Evolutionary conservation across 2,888 invertebrate species (phyloP), one percentile per base, ranked within the genome.

Genomic region (Rhogogaster chlorosoma): DNA sequence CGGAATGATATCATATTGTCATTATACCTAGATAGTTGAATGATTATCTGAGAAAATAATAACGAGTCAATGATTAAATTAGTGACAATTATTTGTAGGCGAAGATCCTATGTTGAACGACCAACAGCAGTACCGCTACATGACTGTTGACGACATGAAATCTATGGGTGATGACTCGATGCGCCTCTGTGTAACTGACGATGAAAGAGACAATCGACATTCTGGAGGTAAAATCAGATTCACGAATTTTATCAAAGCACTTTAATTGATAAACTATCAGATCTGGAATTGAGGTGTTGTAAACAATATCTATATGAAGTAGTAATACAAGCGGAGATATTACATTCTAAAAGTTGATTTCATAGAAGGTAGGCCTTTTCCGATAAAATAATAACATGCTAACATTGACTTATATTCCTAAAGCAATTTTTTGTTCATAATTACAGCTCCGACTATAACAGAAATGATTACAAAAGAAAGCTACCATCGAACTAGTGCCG

Each of bases 91-190:
- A 70, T 90, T 80, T 93, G 84, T 92, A 98, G 98, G 98, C 93
- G 98, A 98, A 95, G 98, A 98, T 93, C 97, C 97, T 85, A 97
- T 98, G 94, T 95, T 98, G 89, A 98, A 97, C 90, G 98, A 98
- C 94, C 94, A 95, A 86, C 97, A 97, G 93, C 97, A 97, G 49
- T 98, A 98, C 94, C 96, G 98, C 87, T 98, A 98, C 94, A 95
- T 99, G 94, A 98, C 98, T 85, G 98, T 98, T 87, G 98, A 99
- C 93, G 98, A 99, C 93, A 98, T 98, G 98, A 98, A 98, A 94
- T 98, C 98, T 10, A 95, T 98, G 88, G 98, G 98, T 86, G 98
- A 98, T 92, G 98, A 98, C 94, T 98, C 98, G 15, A 94, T 98
- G 88, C 98, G 98, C 26, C 98, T 98, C 89, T 98, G 98, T 94